A percentile compares a stretch with the other conserved stretches of the same genome.
Evolutionary conservation across 2,113 vertebrate species (phyloP).

Genomic region (Alosa alosa): DNA sequence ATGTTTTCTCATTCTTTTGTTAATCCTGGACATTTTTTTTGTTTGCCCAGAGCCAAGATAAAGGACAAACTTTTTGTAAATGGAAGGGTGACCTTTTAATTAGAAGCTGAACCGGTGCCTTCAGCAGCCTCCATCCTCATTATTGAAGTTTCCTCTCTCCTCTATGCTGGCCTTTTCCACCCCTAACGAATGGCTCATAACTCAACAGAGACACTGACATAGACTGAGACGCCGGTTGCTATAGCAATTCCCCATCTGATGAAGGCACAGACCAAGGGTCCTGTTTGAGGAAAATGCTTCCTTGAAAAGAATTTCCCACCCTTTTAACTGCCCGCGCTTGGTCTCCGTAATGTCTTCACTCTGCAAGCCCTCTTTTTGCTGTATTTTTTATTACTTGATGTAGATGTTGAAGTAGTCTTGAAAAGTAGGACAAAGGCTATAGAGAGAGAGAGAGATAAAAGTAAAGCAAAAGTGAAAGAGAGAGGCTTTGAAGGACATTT

Average conservation of each 20-base stretch:
- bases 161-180: constrained; percentile 54
- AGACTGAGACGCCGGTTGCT: constrained; percentile 78
- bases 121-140: constrained; percentile 53
- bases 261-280: constrained; percentile 76
- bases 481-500: not conserved
- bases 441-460: not conserved
- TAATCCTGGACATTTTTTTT: not conserved
- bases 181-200: constrained; percentile 68
- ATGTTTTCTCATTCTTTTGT: not conserved
- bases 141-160: constrained; percentile 56
- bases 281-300: constrained; percentile 70
- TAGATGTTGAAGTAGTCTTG: not conserved
- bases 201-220: constrained; percentile 56
- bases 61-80: not conserved
- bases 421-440: not conserved
- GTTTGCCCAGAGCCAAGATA: not conserved
- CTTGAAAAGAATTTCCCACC: constrained; percentile 55
- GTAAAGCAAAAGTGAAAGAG: not conserved
- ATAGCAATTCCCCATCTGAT: constrained; percentile 82
- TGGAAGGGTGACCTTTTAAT: not conserved
- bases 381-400: not conserved
- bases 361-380: not conserved
- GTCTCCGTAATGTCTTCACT: not conserved
- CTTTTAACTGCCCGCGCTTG: constrained; percentile 13
- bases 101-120: not conserved